These are phyloP conservation scores for Cremastinae sp. DNA, from an alignment of 2,888 invertebrate species.

Conservation along the genomic window DNA sequence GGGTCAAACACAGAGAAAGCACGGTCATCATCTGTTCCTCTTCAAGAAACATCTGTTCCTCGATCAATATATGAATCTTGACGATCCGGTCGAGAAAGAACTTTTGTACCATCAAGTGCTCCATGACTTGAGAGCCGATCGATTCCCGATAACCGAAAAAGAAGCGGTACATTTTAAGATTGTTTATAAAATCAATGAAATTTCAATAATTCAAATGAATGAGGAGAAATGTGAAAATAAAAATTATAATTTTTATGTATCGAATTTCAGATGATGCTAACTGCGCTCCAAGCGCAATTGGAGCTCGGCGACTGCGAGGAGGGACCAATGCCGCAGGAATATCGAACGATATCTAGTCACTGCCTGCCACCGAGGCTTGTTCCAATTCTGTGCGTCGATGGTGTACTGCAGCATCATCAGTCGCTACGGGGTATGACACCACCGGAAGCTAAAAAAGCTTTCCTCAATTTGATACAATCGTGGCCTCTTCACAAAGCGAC, in stretches of 20 bases:
- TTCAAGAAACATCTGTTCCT: constrained; percentile 92
- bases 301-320: constrained; percentile 92
- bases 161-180: constrained; percentile 92
- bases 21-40: constrained; percentile 85
- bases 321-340: constrained; percentile 83
- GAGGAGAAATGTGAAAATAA: too few species aligned
- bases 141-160: constrained; percentile 95
- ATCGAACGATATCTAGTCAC: constrained; percentile 87
- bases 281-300: constrained; percentile 95
- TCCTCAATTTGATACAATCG: constrained; percentile 94
- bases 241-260: not conserved
- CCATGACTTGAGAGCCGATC: constrained; percentile 93
- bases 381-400: constrained; percentile 88
- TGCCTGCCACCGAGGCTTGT: constrained; percentile 92
- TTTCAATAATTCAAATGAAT: too few species aligned
- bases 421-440: constrained; percentile 92
- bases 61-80: constrained; percentile 88
- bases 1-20: constrained; percentile 79
- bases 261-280: constrained; percentile 91
- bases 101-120: constrained; percentile 95
- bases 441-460: constrained; percentile 94
- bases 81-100: constrained; percentile 95
- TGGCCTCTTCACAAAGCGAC: constrained; percentile 97
- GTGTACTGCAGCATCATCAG: constrained; percentile 95
- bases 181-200: too few species aligned